Evolutionary conservation across 2,888 invertebrate species (phyloP).

Genomic region (Amphipoea oculea): DNA sequence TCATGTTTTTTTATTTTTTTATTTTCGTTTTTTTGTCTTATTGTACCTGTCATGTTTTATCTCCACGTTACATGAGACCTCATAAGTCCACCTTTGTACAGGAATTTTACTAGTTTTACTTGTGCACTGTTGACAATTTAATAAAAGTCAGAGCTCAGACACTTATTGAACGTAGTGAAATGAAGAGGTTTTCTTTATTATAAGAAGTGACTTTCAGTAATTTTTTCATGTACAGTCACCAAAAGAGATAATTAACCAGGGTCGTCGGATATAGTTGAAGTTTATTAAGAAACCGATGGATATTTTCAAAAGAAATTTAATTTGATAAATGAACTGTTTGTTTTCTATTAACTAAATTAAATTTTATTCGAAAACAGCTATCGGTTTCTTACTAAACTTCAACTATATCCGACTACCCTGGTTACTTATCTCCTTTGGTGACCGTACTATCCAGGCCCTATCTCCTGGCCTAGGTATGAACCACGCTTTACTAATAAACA

Average conservation of each 20-base stretch:
- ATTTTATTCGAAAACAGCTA: too few species aligned
- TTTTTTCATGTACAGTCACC: neutral
- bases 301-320: too few species aligned
- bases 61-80: neutral
- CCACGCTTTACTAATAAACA: slow-evolving; percentile 73
- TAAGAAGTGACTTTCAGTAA: neutral
- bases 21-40: neutral
- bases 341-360: too few species aligned
- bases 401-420: too few species aligned
- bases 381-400: too few species aligned
- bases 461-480: slow-evolving; percentile 57
- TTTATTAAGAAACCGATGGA: too few species aligned
- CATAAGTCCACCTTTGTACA: neutral
- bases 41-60: neutral
- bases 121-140: neutral
- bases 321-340: too few species aligned
- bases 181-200: neutral
- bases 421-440: too few species aligned
- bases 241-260: too few species aligned
- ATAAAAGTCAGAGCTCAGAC: neutral
- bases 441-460: neutral
- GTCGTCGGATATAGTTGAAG: too few species aligned
- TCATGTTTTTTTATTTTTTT: neutral
- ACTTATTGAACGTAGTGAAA: neutral
- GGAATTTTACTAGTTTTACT: neutral